Evolutionary conservation across 2,888 invertebrate species (phyloP).

Genomic region (Gastracanthus pulcherrimus): DNA sequence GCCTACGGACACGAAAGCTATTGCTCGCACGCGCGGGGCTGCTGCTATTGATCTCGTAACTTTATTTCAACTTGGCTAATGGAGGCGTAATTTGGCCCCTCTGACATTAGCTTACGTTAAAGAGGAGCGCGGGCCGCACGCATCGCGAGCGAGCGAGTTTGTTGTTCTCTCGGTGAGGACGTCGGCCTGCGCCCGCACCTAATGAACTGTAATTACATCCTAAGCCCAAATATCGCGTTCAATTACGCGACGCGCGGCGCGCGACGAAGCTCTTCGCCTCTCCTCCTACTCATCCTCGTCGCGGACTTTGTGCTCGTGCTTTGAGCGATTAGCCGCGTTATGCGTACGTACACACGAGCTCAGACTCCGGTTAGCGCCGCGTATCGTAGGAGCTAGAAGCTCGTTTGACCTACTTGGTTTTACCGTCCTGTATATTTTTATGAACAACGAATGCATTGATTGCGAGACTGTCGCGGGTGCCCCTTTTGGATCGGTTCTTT

Average conservation of each 20-base stretch:
- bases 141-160: slow-evolving; percentile 55
- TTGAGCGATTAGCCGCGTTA: slow-evolving; percentile 31
- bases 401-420: slow-evolving; percentile 26
- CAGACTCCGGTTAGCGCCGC: too few relatives aligned
- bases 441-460: not conserved
- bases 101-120: slow-evolving; percentile 63
- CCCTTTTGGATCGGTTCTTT: not conserved
- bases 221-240: slow-evolving; percentile 57
- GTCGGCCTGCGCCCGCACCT: slow-evolving; percentile 51
- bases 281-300: not conserved
- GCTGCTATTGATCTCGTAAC: slow-evolving; percentile 66
- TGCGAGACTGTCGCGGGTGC: not conserved
- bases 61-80: slow-evolving; percentile 70
- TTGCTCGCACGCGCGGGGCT: not conserved
- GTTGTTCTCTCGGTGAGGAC: slow-evolving; percentile 55
- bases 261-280: not conserved
- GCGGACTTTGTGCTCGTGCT: not conserved
- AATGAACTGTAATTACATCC: slow-evolving; percentile 72
- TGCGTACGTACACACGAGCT: not conserved
- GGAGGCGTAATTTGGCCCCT: slow-evolving; percentile 68
- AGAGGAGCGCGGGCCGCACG: slow-evolving; percentile 52
- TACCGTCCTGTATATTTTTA: not conserved
- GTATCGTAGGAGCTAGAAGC: too few relatives aligned
- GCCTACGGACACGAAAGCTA: too few relatives aligned
- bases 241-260: slow-evolving; percentile 46